phyloP scores from a whole-genome alignment of 2,113 vertebrate species.

The Psephotus haematonotus region DNA sequence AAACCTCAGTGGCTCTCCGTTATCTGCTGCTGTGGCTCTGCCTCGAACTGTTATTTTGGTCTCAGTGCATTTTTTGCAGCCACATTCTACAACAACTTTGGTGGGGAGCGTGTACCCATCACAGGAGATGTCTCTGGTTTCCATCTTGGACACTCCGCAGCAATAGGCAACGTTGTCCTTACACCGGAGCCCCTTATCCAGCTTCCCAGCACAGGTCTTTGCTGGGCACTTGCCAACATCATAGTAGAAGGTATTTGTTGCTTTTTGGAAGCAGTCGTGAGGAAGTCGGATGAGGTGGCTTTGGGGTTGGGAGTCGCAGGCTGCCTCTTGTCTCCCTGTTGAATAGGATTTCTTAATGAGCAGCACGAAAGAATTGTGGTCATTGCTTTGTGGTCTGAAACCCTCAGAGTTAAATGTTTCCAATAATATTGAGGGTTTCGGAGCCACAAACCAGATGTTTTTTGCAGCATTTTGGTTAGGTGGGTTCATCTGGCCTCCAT shows the following conservation, averaged over 20 bases:
- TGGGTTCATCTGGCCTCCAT: background rate
- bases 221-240: slow-evolving; percentile 88
- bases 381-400: background rate
- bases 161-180: slow-evolving; percentile 87
- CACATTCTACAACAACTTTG: slow-evolving; percentile 84
- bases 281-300: slow-evolving; percentile 88
- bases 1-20: slow-evolving; percentile 92
- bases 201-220: slow-evolving; percentile 81
- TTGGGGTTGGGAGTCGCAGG: slow-evolving; percentile 86
- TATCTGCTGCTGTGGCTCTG: slow-evolving; percentile 88
- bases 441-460: background rate
- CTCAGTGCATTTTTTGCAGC: slow-evolving; percentile 89
- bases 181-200: slow-evolving; percentile 88
- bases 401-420: background rate
- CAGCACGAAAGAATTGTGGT: background rate
- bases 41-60: slow-evolving; percentile 87
- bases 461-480: background rate
- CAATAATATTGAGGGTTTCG: background rate
- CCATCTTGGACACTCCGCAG: slow-evolving; percentile 88
- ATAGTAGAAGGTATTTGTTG: slow-evolving; percentile 88
- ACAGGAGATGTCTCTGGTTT: slow-evolving; percentile 84
- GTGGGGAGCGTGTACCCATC: slow-evolving; percentile 86
- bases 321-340: slow-evolving; percentile 78
- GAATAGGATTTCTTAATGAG: slow-evolving; percentile 41
- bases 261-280: slow-evolving; percentile 91